These are phyloP conservation scores for Notodonta dromedarius DNA, from an alignment of 2,888 invertebrate species.

Conservation along the genomic window DNA sequence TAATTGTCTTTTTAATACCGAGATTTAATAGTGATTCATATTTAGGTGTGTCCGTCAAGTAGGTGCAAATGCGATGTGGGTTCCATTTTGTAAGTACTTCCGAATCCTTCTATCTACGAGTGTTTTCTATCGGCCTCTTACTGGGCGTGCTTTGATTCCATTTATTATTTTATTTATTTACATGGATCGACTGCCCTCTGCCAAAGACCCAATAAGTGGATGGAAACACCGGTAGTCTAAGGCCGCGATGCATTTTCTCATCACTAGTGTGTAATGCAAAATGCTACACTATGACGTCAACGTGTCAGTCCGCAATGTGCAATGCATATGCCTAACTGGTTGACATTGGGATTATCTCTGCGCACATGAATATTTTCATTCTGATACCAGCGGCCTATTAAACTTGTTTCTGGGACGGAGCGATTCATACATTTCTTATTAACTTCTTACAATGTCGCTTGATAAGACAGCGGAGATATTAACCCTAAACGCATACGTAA, in stretches of 20 bases:
- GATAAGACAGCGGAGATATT: background rate
- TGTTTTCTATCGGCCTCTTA: too few relatives aligned
- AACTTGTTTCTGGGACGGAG: background rate
- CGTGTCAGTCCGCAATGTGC: constrained; percentile 5
- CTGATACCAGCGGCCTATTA: background rate
- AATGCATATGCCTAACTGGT: constrained; percentile 23
- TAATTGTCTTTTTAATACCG: background rate
- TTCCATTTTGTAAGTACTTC: too few relatives aligned
- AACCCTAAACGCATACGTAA: background rate
- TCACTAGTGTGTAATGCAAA: background rate
- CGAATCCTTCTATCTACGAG: too few relatives aligned
- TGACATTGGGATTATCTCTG: background rate
- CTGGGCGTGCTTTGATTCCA: too few relatives aligned
- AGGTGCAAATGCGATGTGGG: background rate
- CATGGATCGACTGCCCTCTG: too few relatives aligned
- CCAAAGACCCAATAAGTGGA: too few relatives aligned
- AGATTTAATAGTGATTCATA: background rate
- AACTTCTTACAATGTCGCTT: background rate
- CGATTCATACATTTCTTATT: too few relatives aligned
- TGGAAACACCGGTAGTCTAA: too few relatives aligned
- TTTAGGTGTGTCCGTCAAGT: background rate
- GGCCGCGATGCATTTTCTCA: background rate
- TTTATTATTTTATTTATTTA: too few relatives aligned
- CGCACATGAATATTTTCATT: background rate
- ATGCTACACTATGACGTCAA: constrained; percentile 3